Evolutionary conservation across 2,113 vertebrate species (phyloP), one percentile per base, ranked within the genome.

Genomic region (Tautogolabrus adspersus): DNA sequence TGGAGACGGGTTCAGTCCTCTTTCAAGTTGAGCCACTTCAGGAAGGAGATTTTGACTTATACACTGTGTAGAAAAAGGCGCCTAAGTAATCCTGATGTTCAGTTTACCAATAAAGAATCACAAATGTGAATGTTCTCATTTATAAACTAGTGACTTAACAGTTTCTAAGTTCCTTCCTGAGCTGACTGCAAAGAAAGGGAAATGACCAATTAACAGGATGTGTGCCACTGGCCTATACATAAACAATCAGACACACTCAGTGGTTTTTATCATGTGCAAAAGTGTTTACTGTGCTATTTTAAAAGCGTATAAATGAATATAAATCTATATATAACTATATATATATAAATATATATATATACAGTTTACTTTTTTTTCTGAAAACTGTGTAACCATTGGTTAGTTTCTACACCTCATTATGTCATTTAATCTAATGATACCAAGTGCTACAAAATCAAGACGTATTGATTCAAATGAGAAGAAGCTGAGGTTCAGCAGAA

Each of bases 211-310:
- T 68, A 83, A 66, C 55, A 62, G 81, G 79, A 82, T 74, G 60
- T 68, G 80, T 64, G 94, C 92, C 92, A 94, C 94, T 95, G 95
- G 94, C 96, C 96, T 95, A 95, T 81, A 94, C 95, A 93, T 96
- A 91, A 97, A 96, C 96, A 92, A 97, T 97, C 96, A 96, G 94
- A 97, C 95, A 97, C 96, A 97, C 97, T 96, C 95, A 95, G 97
- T 99, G 97, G 96, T 98, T 99, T 97, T 96, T 98, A 97, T 97
- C 97, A 97, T 96, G 96, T 98, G 96, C 98, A 96, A 96, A 97
- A 97, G 97, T 99, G 97, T 99, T 98, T 98, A 96, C 96, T 98
- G 97, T 99, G 97, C 96, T 97, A 96, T 97, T 97, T 98, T 96
- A 96, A 97, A 97, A 97, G 94, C 96, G 96, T 97, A 96, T 96